Percentiles rank a stretch among this genome's conserved stretches.
Evolutionary conservation across 2,113 vertebrate species (phyloP).

Genomic region (Leptobrachium ailaonicum): DNA sequence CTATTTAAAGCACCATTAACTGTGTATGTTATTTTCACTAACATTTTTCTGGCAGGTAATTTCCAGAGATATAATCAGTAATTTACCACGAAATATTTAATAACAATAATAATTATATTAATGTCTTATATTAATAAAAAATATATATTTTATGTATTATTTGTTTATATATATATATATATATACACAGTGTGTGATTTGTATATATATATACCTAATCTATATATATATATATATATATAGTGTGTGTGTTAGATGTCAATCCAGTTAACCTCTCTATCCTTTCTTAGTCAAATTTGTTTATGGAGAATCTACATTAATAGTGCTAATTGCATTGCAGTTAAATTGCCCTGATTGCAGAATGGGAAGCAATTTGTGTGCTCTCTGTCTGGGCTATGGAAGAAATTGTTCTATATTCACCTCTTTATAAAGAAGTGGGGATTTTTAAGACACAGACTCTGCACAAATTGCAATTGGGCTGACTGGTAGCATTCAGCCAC

Average conservation of each 20-base stretch:
- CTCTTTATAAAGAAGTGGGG: slow-evolving; percentile 91
- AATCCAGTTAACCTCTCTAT: slow-evolving; percentile 70
- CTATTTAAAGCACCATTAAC: too few species aligned
- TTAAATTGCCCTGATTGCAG: slow-evolving; percentile 98
- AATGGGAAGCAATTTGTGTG: slow-evolving; percentile 94
- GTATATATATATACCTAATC: neutral
- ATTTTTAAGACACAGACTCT: slow-evolving; percentile 84
- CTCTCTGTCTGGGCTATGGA: slow-evolving; percentile 87
- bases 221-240: neutral
- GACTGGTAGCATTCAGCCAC: slow-evolving; percentile 95
- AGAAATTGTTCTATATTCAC: slow-evolving; percentile 98
- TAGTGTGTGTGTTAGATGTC: too few species aligned
- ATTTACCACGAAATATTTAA: neutral
- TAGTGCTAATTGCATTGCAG: slow-evolving; percentile 94
- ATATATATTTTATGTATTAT: neutral
- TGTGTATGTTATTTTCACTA: too few species aligned
- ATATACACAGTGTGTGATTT: neutral
- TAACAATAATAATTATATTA: neutral
- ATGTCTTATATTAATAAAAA: neutral
- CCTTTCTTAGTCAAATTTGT: slow-evolving; percentile 88
- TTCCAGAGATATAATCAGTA: neutral
- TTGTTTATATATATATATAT: neutral
- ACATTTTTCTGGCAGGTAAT: too few species aligned
- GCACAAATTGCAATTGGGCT: slow-evolving; percentile 95
- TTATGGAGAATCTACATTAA: slow-evolving; percentile 95